Base-by-base conservation (phyloP, 2,888 invertebrate species). In the Hyposoter didymator region DNA sequence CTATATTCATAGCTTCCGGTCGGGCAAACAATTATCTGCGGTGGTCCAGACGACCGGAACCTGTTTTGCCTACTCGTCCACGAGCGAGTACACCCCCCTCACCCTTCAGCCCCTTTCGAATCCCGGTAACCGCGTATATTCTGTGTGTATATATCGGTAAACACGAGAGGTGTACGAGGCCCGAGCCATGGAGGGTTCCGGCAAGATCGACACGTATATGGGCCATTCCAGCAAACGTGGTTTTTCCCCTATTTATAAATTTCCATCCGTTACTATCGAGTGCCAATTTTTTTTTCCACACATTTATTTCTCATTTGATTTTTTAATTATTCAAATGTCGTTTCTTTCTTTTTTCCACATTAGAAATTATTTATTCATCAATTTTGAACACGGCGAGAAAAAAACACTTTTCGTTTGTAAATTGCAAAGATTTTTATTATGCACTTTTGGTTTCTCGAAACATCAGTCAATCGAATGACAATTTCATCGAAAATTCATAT, bases 1-100 rank as follows among this genome's bases (percentile, higher is more conserved):
- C 82, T 82, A 79, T 87, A 86, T 91, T 89, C 90, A 89, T 89
- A 90, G 91, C 91, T 92, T 92, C 92, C 92, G 92, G 89, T 91
- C 90, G 91, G 90, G 89, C 91, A 91, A 92, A 91, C 92, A 91
- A 91, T 92, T 91, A 92, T 90, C 90, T 89, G 88, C 89, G 88
- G 88, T 89, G 89, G 89, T 88, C 89, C 89, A 88, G 87, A 87
- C 87, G 87, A 87, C 89, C 88, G 89, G 84, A 87, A 86, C 85
- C 81, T 49, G 82, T 89, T 92, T 91, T 90, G 90, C 89, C 88
- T 88, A 88, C 87, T 84, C 89, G 87, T 85, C 87, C 83, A 72
- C 83, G 83, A 80, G 76, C 62, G 45, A 22, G 49, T 43, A 1
- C 1, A 7, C 47, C 43, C 76, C 32, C 64, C 67, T 70, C 14